These are phyloP conservation scores for Balearica regulorum DNA, from an alignment of 2,797 vertebrate species.

Conservation along the genomic window DNA sequence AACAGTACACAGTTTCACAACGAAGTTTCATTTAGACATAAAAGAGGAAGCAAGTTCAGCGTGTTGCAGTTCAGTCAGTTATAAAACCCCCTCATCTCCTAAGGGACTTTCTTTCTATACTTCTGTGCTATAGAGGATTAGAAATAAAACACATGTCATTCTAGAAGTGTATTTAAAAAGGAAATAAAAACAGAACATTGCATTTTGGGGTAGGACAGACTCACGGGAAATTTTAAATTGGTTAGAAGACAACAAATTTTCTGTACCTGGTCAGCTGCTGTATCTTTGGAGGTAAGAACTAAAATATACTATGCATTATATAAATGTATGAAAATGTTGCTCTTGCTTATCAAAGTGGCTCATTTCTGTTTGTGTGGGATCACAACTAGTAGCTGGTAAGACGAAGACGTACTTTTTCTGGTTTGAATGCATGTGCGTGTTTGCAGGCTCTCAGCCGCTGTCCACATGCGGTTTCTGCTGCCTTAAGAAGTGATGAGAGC, in stretches of 20 bases:
- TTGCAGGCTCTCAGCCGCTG: neutral
- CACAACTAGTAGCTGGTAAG: neutral
- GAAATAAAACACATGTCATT: slow-evolving; percentile 41
- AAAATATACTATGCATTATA: neutral
- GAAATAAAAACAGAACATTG: neutral
- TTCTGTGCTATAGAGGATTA: slow-evolving; percentile 26
- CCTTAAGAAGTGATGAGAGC: neutral
- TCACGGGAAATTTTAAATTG: neutral
- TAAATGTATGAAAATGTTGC: neutral
- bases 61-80: slow-evolving; percentile 56
- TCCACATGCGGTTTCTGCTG: neutral
- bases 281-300: slow-evolving; percentile 69
- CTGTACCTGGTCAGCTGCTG: neutral
- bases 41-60: slow-evolving; percentile 71
- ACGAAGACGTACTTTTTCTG: neutral
- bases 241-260: slow-evolving; percentile 13
- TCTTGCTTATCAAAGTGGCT: neutral
- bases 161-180: slow-evolving; percentile 43
- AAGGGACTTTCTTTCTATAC: slow-evolving; percentile 69
- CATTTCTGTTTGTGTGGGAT: neutral
- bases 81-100: slow-evolving; percentile 44
- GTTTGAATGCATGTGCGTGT: neutral
- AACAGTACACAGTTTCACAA: slow-evolving; percentile 63
- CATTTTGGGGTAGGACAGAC: neutral
- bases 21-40: slow-evolving; percentile 64